These are phyloP conservation scores for Drosophila austrosaltans DNA, from an alignment of 2,888 invertebrate genomes.

Conservation along the genomic window DNA sequence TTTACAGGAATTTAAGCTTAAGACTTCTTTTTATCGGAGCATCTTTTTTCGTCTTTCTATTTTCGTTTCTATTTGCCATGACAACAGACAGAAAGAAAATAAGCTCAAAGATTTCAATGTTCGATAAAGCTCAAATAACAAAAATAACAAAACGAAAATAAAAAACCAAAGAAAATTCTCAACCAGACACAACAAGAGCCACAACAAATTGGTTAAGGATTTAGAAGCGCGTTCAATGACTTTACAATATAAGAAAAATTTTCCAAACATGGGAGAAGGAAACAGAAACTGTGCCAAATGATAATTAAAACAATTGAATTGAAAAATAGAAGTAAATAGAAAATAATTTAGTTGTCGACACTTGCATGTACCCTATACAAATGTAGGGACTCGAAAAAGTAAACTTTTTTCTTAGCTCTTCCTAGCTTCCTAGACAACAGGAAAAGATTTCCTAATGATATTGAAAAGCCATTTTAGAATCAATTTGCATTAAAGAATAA, in stretches of 20 bases:
- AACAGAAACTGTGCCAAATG: constrained; percentile 47
- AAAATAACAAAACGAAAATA: constrained; percentile 9
- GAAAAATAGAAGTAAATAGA: constrained; percentile 14
- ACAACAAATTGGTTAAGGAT: constrained; percentile 28
- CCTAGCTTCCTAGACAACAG: too few species aligned
- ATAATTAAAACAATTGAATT: constrained; percentile 32
- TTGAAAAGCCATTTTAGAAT: too few species aligned
- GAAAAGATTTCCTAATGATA: too few species aligned
- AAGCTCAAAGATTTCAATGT: constrained; percentile 43
- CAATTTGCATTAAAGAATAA: too few species aligned
- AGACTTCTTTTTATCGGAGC: not conserved
- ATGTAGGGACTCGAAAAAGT: not conserved
- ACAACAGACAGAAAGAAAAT: constrained; percentile 55
- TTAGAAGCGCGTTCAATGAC: constrained; percentile 14
- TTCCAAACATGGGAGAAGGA: not conserved
- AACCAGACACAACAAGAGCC: constrained; percentile 16
- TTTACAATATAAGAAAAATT: not conserved
- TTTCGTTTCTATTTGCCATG: constrained; percentile 44
- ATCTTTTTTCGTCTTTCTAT: constrained; percentile 17
- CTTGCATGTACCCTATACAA: not conserved
- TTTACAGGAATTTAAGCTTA: not conserved
- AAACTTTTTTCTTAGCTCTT: too few species aligned
- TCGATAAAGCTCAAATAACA: constrained; percentile 61
- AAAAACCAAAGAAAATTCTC: constrained; percentile 2
- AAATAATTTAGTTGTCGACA: not conserved